Base-by-base conservation (phyloP, 2,797 vertebrate species). In the Microchirus variegatus region DNA sequence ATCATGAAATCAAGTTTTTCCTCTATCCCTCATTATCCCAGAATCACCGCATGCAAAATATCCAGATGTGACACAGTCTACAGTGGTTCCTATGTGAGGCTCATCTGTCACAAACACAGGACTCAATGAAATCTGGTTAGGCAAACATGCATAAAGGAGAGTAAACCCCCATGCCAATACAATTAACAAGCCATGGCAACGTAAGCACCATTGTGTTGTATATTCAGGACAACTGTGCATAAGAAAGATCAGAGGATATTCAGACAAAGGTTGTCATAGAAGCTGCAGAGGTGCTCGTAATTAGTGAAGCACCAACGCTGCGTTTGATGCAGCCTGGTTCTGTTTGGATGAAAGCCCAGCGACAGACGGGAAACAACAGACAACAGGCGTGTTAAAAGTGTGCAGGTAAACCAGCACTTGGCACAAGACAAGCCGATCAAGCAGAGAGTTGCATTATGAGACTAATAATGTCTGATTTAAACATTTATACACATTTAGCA, bases 191-290 rank as follows among this genome's bases (percentile, higher is more conserved):
- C 63, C 77, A 45, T 19, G 36, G 78, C 70, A 81, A 82, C 73
- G 9, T 19, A 40, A 59, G 56, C 55, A 10, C 51, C 48, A 53
- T 36, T 37, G 60, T 68, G 53, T n/a, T 63, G 51, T 43, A 59
- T 50, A 67, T 70, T 77, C 47, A 78, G 51, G 38, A 49, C 19
- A 15, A 66, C 47, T 47, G 65, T 18, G 19, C n/a, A 0, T 15
- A 62, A 80, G 72, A 82, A 63, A 73, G 66, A 87, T 77, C 46
- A 78, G 18, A 81, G 77, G 72, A 31, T 48, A 13, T 1, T 22
- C 2, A 22, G 48, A 85, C 80, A 87, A 87, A 80, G 84, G 88
- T 90, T 91, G 74, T 79, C 75, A 86, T 89, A 70, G 86, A 47
- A 74, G 84, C 78, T 0, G 42, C 59, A 68, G 75, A 72, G 70